A percentile compares a stretch with the other conserved stretches of the same genome.
Evolutionary conservation across 2,888 invertebrate species (phyloP).

Genomic region (Drosophila leonis): DNA sequence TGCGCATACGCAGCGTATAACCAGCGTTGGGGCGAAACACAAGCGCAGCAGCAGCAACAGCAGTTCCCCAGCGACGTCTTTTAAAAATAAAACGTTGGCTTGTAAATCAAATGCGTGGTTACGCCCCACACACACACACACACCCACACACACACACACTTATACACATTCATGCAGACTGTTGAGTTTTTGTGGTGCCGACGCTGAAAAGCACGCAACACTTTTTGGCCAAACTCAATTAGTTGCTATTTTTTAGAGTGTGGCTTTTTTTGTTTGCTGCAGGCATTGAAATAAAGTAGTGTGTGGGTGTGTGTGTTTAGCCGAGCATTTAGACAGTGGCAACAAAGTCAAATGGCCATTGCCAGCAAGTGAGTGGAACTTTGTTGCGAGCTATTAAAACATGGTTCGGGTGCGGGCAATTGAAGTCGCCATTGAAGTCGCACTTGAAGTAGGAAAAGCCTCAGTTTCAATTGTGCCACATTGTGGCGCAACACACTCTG

Average conservation of each 20-base stretch:
- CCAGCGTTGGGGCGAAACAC: background rate
- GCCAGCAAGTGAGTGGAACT: slow-evolving; percentile 48
- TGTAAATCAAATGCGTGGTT: slow-evolving; percentile 57
- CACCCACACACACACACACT: background rate
- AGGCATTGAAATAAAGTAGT: slow-evolving; percentile 14
- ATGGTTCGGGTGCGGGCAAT: slow-evolving; percentile 23
- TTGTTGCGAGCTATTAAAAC: slow-evolving; percentile 57
- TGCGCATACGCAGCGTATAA: slow-evolving; percentile 56
- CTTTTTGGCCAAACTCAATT: slow-evolving; percentile 67
- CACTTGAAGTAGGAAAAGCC: slow-evolving; percentile 45
- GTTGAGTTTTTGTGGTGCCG: slow-evolving; percentile 27
- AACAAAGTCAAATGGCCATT: slow-evolving; percentile 53
- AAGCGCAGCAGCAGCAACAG: slow-evolving; percentile 1
- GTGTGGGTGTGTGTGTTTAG: slow-evolving; percentile 10
- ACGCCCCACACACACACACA: background rate
- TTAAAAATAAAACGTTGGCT: slow-evolving; percentile 42
- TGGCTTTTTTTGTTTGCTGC: slow-evolving; percentile 23
- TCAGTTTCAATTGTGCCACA: slow-evolving; percentile 51
- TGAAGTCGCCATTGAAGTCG: slow-evolving; percentile 55
- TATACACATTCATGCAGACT: slow-evolving; percentile 6
- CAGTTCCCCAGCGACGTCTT: slow-evolving; percentile 28
- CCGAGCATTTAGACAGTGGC: slow-evolving; percentile 37
- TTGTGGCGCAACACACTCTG: slow-evolving; percentile 26
- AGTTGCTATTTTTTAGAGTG: slow-evolving; percentile 52
- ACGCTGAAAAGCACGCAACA: slow-evolving; percentile 49